phyloP scores from a whole-genome alignment of 2,113 vertebrate genomes.

The Petrocephalus zakoni region DNA sequence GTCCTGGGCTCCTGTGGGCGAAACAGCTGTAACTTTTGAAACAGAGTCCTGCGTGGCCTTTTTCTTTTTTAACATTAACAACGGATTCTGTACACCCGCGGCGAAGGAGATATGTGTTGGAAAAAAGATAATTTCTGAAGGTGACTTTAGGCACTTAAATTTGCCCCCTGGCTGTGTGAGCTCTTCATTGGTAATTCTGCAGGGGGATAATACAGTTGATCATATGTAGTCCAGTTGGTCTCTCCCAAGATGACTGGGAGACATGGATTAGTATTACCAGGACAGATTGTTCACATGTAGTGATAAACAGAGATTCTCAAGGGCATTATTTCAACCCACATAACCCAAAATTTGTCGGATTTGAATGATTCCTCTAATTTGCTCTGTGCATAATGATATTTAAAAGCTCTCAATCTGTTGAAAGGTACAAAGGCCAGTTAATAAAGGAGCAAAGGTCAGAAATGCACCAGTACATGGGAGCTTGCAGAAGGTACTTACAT shows the following conservation, averaged over 20 bases:
- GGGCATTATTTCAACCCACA: not conserved
- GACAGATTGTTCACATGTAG: not conserved
- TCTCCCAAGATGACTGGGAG: not conserved
- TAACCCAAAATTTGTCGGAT: not conserved
- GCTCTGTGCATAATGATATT: not conserved
- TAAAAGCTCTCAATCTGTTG: not conserved
- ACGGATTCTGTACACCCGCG: not conserved
- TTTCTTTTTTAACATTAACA: not conserved
- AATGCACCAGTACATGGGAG: not conserved
- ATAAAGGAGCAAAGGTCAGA: not conserved
- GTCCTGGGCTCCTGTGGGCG: not conserved
- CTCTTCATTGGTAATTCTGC: not conserved
- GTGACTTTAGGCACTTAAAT: slow-evolving; percentile 9
- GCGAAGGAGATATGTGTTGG: not conserved
- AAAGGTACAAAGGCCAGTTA: not conserved
- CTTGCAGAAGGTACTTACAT: not conserved
- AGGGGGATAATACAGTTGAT: not conserved
- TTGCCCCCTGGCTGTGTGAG: not conserved
- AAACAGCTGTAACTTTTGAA: slow-evolving; percentile 12
- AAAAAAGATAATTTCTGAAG: not conserved
- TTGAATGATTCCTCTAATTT: not conserved
- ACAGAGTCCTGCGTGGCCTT: not conserved
- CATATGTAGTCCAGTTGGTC: not conserved
- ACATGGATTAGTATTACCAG: not conserved
- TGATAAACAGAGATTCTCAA: not conserved